These are phyloP conservation scores for Hippoglossus hippoglossus DNA, from an alignment of 2,797 vertebrate genomes.

Conservation along the genomic window DNA sequence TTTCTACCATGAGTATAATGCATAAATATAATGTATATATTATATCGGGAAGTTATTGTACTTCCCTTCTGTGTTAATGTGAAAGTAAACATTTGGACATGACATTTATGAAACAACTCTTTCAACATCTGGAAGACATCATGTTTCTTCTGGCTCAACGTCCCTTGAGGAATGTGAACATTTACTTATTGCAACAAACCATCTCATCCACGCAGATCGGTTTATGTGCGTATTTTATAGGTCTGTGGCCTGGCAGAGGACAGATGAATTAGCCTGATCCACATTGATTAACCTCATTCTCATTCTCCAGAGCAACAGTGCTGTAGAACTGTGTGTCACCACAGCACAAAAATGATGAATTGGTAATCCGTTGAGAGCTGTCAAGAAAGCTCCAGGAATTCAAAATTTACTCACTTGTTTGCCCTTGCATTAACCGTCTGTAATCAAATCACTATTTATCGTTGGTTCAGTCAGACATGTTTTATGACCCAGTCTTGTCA, in stretches of 20 bases:
- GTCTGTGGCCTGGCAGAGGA: slow-evolving; percentile 80
- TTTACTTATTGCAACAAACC: slow-evolving; percentile 69
- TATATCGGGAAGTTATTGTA: not conserved
- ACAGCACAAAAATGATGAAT: slow-evolving; percentile 85
- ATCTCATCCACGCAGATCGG: slow-evolving; percentile 62
- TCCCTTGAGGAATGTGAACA: slow-evolving; percentile 62
- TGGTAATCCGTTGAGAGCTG: slow-evolving; percentile 86
- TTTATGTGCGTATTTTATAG: slow-evolving; percentile 74
- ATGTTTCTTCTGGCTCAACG: slow-evolving; percentile 45
- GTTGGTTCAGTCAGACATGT: slow-evolving; percentile 71
- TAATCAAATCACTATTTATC: slow-evolving; percentile 86
- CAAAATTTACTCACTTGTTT: slow-evolving; percentile 83
- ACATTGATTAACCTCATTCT: slow-evolving; percentile 87
- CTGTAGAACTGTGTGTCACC: slow-evolving; percentile 79
- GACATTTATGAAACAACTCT: slow-evolving; percentile 11
- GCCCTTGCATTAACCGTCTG: slow-evolving; percentile 84
- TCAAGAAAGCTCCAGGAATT: slow-evolving; percentile 83
- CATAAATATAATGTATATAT: too few relatives aligned
- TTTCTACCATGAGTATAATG: too few relatives aligned
- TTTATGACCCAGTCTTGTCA: slow-evolving; percentile 73
- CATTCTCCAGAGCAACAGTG: slow-evolving; percentile 81
- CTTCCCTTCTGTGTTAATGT: slow-evolving; percentile 15
- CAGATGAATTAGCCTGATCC: slow-evolving; percentile 84
- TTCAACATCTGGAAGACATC: slow-evolving; percentile 55
- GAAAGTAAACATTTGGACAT: slow-evolving; percentile 7